Conservation (phyloP, 2,113 vertebrate genomes). For the Cebidichthys violaceus region DNA sequence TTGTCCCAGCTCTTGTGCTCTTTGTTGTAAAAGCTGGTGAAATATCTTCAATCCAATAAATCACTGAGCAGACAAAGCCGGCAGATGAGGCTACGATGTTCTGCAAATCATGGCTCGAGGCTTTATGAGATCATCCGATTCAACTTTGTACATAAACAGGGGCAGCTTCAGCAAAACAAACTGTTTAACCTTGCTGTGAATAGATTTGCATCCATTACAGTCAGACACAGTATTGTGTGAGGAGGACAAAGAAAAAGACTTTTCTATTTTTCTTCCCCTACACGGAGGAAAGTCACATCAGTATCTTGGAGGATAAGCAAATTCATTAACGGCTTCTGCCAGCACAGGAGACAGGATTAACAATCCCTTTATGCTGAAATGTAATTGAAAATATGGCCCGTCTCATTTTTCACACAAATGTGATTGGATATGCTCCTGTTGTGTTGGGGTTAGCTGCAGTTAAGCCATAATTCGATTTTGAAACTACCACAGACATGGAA, state of each 20-base stretch:
- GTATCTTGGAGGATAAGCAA: conserved; percentile 81
- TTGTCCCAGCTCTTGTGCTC: not conserved
- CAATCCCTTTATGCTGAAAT: conserved; percentile 84
- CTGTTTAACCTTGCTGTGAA: conserved; percentile 76
- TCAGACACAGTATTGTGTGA: conserved; percentile 54
- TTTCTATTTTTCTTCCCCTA: conserved; percentile 36
- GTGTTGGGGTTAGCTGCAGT: conserved; percentile 75
- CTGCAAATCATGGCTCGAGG: conserved; percentile 35
- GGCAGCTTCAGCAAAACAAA: conserved; percentile 75
- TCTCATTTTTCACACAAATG: conserved; percentile 83
- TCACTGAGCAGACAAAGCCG: conserved; percentile 48
- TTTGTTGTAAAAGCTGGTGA: conserved; percentile 1
- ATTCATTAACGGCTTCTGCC: conserved; percentile 85
- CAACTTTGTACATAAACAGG: conserved; percentile 71
- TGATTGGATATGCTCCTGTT: conserved; percentile 82
- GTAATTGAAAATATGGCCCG: conserved; percentile 84
- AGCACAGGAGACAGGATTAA: conserved; percentile 81
- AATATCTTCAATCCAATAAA: conserved; percentile 49
- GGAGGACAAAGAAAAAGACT: conserved; percentile 65
- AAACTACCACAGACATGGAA: conserved; percentile 60
- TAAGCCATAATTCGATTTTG: conserved; percentile 81
- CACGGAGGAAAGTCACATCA: conserved; percentile 69
- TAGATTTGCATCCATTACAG: conserved; percentile 78
- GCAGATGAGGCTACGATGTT: conserved; percentile 34
- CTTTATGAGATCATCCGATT: conserved; percentile 61